These are phyloP conservation scores for Coregonus sp. DNA, from an alignment of 2,797 vertebrate species.

Conservation along the genomic window DNA sequence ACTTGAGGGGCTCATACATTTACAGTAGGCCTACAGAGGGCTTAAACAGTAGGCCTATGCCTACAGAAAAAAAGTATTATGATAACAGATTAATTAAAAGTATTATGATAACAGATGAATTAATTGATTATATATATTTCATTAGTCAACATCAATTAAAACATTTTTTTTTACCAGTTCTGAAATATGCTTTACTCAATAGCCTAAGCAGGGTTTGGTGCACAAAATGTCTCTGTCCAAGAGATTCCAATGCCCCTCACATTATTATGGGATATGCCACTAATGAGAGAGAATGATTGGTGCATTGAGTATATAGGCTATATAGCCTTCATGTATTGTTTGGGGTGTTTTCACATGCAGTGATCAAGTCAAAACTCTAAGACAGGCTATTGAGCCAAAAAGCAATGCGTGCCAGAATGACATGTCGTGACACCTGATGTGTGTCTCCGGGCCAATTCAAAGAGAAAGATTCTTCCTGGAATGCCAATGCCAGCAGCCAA, in stretches of 20 bases:
- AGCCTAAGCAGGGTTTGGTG: not conserved
- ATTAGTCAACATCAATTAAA: no score
- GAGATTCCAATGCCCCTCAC: conserved; percentile 67
- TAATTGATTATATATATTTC: no score
- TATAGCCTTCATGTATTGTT: conserved; percentile 31
- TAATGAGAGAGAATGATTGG: conserved; percentile 63
- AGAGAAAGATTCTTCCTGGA: conserved; percentile 58
- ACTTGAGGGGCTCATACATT: no score
- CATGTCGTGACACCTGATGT: conserved; percentile 65
- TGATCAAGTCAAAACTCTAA: not conserved
- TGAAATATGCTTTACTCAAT: not conserved
- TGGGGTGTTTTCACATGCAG: conserved; percentile 27
- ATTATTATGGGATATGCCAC: conserved; percentile 71
- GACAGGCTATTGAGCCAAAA: not conserved
- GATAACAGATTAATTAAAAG: no score
- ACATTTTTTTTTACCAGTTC: no score
- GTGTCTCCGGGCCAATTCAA: conserved; percentile 13
- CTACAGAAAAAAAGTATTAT: no score
- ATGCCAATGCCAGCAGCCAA: conserved; percentile 44
- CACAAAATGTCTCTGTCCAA: conserved; percentile 44
- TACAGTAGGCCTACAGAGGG: no score
- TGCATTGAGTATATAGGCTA: conserved; percentile 57
- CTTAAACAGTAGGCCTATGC: no score
- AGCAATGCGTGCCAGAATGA: conserved; percentile 56
- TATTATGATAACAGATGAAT: no score